Conservation (phyloP, 2,888 invertebrate species). For the Pterostichus madidus region DNA sequence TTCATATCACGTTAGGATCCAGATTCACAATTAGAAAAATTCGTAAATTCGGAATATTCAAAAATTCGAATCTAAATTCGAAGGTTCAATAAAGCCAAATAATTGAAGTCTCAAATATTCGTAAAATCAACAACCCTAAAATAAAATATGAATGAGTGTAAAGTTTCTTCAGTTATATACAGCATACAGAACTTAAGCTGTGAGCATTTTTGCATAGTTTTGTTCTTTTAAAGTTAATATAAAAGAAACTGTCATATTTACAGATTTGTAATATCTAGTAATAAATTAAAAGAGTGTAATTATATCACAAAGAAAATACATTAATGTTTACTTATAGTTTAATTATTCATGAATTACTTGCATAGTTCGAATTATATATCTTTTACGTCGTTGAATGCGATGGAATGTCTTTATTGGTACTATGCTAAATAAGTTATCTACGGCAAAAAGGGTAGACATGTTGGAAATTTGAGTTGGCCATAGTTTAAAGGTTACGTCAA, state of each 20-base stretch:
- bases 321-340: slow-evolving; percentile 12
- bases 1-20: no score
- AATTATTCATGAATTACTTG: neutral
- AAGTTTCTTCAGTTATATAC: neutral
- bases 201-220: slow-evolving; percentile 39
- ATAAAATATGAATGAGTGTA: slow-evolving; percentile 45
- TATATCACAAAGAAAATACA: slow-evolving; percentile 49
- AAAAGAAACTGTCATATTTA: slow-evolving; percentile 36
- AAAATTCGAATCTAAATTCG: no score
- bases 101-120: no score
- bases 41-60: no score
- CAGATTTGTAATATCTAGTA: slow-evolving; percentile 40
- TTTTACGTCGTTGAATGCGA: slow-evolving; percentile 49
- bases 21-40: no score
- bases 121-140: no score
- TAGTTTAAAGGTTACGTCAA: slow-evolving; percentile 15
- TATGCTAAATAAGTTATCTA: slow-evolving; percentile 8
- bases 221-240: slow-evolving; percentile 13
- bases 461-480: slow-evolving; percentile 32
- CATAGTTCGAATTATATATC: slow-evolving; percentile 45
- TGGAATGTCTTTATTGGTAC: slow-evolving; percentile 36
- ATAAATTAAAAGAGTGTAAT: slow-evolving; percentile 46
- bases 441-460: slow-evolving; percentile 19
- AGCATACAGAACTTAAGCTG: slow-evolving; percentile 39
- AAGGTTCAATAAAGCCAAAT: no score